phyloP scores from a whole-genome alignment of 2,888 invertebrate genomes.

The Cataglyphis rosenhaueri region DNA sequence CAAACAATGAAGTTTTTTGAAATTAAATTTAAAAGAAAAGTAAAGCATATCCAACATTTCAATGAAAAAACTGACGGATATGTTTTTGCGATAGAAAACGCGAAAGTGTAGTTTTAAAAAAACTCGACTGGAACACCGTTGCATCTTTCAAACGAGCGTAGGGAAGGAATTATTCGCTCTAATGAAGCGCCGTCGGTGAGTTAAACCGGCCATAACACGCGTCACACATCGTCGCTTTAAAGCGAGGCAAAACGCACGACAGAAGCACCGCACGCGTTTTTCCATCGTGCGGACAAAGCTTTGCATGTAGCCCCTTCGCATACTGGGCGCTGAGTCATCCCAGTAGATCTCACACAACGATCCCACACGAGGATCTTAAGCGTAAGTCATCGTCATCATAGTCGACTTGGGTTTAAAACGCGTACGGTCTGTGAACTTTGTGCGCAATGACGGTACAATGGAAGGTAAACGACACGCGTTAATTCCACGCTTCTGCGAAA shows the following conservation, averaged over 20 bases:
- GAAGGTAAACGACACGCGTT: conserved; percentile 13
- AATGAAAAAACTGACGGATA: background rate
- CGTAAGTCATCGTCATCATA: background rate
- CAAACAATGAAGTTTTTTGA: background rate
- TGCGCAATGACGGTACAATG: background rate
- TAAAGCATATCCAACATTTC: background rate
- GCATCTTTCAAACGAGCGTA: conserved; percentile 9
- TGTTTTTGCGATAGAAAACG: background rate
- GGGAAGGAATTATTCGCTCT: background rate
- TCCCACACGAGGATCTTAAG: background rate
- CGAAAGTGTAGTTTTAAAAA: background rate
- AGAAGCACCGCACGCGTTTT: conserved; percentile 20
- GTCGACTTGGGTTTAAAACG: conserved; percentile 11
- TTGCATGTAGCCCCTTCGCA: background rate
- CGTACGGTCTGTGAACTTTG: conserved; percentile 20
- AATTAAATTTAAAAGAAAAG: background rate
- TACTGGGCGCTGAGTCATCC: conserved; percentile 32
- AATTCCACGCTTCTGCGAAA: conserved; percentile 2
- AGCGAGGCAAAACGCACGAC: conserved; percentile 23
- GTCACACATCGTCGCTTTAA: conserved; percentile 40
- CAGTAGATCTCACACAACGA: conserved; percentile 28
- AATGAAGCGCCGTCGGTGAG: conserved; percentile 25
- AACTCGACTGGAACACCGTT: background rate
- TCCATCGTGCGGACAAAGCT: background rate
- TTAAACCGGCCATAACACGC: conserved; percentile 29